Evolutionary conservation across 2,888 invertebrate species (phyloP), one percentile per base, ranked within the genome.

Genomic region (Sinodicranocentrus sp.): DNA sequence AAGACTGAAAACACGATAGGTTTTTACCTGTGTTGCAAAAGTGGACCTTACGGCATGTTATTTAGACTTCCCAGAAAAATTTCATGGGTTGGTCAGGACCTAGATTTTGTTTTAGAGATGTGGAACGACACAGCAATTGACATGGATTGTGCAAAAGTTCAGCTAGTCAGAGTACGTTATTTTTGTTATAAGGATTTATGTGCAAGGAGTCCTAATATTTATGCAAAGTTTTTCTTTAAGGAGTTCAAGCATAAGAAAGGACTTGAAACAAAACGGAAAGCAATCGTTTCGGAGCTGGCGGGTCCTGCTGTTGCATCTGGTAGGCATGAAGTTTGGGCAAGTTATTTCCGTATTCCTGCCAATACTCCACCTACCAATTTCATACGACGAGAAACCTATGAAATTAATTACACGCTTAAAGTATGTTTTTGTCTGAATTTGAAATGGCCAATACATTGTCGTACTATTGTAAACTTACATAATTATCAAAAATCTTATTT

Each of bases 241-340:
- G 76, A 82, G 39, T 85, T 85, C 26, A 71, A 73, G 44, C 77
- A 77, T 44, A 85, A 85, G 44, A 78, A 68, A 52, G 72, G 84
- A 2, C 26, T 73, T 17, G 70, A 76, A 5, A 76, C 52, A 15
- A 84, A 52, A 59, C 67, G 33, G 28, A 85, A 68, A 48, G 82
- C 82, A 61, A 39, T 73, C n/a, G 63, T 85, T 67, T 70, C 76
- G 0, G 82, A 78, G 54, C 59, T 85, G 0, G 10, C 43, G 2
- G 82, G 85, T 6, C 85, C 82, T 17, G 10, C 61, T 8, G 52
- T 78, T 43, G 13, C 52, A n/a, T 15, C 85, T 19, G 77, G 73
- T 1, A 61, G 25, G 25, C 68, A 71, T 59, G 72, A 82, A 54
- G 59, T 85, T n/a, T 85, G 85, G 85, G 15, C 71, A 23, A 54